phyloP scores from a whole-genome alignment of 2,797 vertebrate genomes.

The Rousettus madagascariensis region DNA sequence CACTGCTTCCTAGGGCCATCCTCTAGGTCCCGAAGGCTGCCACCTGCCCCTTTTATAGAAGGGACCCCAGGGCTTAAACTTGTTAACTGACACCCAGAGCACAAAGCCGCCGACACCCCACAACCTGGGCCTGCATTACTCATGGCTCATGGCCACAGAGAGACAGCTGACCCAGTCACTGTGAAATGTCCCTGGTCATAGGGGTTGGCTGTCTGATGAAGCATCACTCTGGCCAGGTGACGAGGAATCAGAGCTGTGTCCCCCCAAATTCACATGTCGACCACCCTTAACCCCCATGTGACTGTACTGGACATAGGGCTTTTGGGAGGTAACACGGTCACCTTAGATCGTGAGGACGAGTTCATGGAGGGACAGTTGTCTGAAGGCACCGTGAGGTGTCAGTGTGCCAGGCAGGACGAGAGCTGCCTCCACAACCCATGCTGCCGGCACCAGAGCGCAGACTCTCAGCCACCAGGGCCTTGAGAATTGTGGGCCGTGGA shows the following conservation, averaged over 20 bases:
- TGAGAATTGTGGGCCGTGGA: background rate
- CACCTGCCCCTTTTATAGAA: no score
- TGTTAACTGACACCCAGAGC: background rate
- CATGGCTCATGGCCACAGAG: background rate
- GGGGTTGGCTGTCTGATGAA: background rate
- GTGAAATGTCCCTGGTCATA: background rate
- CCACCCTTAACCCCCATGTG: background rate
- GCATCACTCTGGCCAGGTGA: background rate
- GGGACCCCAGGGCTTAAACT: background rate
- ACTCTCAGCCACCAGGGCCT: background rate
- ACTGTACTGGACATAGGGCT: background rate
- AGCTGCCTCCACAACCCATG: background rate
- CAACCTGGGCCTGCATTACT: background rate
- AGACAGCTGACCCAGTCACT: background rate
- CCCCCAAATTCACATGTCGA: background rate
- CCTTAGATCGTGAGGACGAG: background rate
- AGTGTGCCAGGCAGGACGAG: no score
- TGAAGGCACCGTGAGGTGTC: background rate
- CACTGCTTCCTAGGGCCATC: no score
- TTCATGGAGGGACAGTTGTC: no score
- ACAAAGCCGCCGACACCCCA: background rate
- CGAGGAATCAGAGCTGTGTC: background rate
- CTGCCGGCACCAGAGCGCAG: background rate
- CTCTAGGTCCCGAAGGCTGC: no score
- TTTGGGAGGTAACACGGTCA: background rate